Conservation (phyloP, 2,113 vertebrate species). For the Heterotis niloticus region DNA sequence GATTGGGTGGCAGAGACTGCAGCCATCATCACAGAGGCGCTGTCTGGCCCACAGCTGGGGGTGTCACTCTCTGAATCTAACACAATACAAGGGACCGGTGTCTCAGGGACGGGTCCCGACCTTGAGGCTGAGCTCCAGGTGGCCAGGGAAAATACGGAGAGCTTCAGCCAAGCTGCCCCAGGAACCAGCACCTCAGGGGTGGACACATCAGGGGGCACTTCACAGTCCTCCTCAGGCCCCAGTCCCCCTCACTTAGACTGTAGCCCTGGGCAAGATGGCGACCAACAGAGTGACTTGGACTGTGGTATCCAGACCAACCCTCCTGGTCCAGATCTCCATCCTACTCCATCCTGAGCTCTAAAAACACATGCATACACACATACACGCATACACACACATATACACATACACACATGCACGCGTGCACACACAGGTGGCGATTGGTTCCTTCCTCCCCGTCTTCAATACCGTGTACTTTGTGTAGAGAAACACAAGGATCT, state of each 20-base stretch:
- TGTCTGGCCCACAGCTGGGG: conserved; percentile 66
- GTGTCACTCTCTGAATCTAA: conserved; percentile 51
- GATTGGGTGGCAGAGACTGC: conserved; percentile 86
- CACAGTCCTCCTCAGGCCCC: conserved; percentile 5
- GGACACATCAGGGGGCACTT: conserved; percentile 31
- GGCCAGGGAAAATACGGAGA: background rate
- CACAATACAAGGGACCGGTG: conserved; percentile 23
- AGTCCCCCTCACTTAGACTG: conserved; percentile 45
- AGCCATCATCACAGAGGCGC: conserved; percentile 76
- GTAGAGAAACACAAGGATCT: conserved; percentile 22
- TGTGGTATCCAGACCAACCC: conserved; percentile 30
- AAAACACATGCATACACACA: background rate
- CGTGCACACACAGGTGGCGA: background rate
- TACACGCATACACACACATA: too few species aligned
- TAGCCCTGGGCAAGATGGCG: conserved; percentile 13
- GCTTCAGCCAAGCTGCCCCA: conserved; percentile 31
- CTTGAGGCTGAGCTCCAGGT: conserved; percentile 54
- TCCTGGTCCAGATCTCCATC: conserved; percentile 24
- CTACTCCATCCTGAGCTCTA: conserved; percentile 48
- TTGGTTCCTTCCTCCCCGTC: conserved; percentile 5
- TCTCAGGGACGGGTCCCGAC: background rate
- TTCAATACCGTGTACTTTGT: conserved; percentile 26
- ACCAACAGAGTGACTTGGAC: conserved; percentile 41
- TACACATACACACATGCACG: too few species aligned
- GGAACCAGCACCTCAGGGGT: conserved; percentile 39